A percentile compares a stretch with the other conserved stretches of the same genome.
These are phyloP conservation scores for Trichomycterus rosablanca DNA, from an alignment of 2,113 vertebrate species.

Conservation along the genomic window DNA sequence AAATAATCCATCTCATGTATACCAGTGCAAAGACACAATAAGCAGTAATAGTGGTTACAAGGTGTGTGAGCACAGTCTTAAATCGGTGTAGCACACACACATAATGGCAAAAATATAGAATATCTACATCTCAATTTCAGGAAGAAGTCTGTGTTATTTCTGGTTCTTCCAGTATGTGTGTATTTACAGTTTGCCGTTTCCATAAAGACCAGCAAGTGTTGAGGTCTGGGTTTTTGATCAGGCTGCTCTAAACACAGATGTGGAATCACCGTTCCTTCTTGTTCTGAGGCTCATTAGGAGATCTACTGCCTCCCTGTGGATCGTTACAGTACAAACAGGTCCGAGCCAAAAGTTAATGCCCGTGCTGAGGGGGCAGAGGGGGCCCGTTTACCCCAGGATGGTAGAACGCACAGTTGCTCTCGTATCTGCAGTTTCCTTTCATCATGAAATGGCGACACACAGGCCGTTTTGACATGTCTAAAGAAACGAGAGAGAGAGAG, in stretches of 20 bases:
- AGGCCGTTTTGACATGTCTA: constrained; percentile 86
- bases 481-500: neutral
- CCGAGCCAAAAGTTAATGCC: constrained; percentile 50
- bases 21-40: constrained; percentile 12
- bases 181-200: no score
- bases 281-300: neutral
- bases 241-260: no score
- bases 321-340: no score
- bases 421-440: constrained; percentile 89
- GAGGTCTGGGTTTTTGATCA: no score
- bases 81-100: no score
- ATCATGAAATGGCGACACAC: constrained; percentile 91
- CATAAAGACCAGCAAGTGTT: no score
- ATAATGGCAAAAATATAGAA: constrained; percentile 29
- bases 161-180: no score
- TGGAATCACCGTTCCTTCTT: no score
- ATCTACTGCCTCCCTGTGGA: constrained; percentile 28
- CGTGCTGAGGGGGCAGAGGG: constrained; percentile 69
- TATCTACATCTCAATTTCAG: constrained; percentile 29
- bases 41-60: constrained; percentile 28
- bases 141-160: no score
- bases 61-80: constrained; percentile 26
- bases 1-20: neutral
- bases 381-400: constrained; percentile 88
- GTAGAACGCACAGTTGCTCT: constrained; percentile 91